Conservation (phyloP, 2,888 invertebrate genomes). For the Azorinus chamasolen region DNA sequence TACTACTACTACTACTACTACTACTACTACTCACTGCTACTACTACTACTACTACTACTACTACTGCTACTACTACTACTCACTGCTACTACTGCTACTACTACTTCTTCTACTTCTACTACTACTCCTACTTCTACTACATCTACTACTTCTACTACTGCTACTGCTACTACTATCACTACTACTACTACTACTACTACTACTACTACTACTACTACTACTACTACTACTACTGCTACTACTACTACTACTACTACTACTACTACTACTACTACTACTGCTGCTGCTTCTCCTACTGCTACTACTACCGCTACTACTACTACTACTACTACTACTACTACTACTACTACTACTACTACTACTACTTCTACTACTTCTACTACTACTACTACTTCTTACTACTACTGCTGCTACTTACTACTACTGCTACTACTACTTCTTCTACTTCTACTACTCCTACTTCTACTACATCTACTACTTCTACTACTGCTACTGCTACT, state of each 20-base stretch:
- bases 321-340: neutral
- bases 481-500: slow-evolving; percentile 23
- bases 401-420: no score
- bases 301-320: neutral
- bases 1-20: slow-evolving; percentile 3
- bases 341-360: slow-evolving; percentile 26
- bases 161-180: no score
- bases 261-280: slow-evolving; percentile 7
- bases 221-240: slow-evolving; percentile 9
- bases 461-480: slow-evolving; percentile 20
- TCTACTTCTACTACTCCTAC: slow-evolving; percentile 31
- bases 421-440: slow-evolving; percentile 26
- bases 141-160: neutral
- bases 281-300: no score
- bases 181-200: no score
- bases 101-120: neutral
- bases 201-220: no score
- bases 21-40: no score
- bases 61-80: no score
- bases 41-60: slow-evolving; percentile 11
- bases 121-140: no score
- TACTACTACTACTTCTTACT: slow-evolving; percentile 29
- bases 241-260: slow-evolving; percentile 10
- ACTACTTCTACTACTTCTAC: slow-evolving; percentile 2
- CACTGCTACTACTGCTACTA: slow-evolving; percentile 7